These are phyloP conservation scores for Cyclina sinensis DNA, from an alignment of 1,140 invertebrate genomes.

Conservation along the genomic window DNA sequence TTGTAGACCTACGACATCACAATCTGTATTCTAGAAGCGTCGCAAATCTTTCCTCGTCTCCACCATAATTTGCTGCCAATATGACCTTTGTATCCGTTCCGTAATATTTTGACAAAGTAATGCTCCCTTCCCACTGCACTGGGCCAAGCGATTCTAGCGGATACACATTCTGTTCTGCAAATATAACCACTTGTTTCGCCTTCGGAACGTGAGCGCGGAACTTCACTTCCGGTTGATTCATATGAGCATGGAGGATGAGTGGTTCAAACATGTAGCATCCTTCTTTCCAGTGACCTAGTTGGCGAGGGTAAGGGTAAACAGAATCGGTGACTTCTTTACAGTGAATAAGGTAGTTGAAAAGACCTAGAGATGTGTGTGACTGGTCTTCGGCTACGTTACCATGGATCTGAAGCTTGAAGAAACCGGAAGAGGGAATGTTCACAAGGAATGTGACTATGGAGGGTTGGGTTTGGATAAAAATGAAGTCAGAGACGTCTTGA, in stretches of 20 bases:
- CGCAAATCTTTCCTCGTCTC: conserved; percentile 82
- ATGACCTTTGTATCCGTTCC: conserved; percentile 78
- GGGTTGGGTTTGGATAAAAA: conserved; percentile 83
- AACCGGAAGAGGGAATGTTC: conserved; percentile 81
- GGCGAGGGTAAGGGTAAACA: conserved; percentile 83
- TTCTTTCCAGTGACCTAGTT: conserved; percentile 86
- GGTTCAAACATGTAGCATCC: conserved; percentile 85
- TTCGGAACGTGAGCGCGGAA: conserved; percentile 82
- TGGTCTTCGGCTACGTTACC: conserved; percentile 83
- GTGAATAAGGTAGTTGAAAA: conserved; percentile 86
- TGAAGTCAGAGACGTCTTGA: conserved; percentile 82
- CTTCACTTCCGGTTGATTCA: conserved; percentile 71
- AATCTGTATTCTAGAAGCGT: conserved; percentile 84
- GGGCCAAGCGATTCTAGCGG: conserved; percentile 75
- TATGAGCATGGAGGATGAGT: conserved; percentile 72
- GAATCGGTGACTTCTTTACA: conserved; percentile 72
- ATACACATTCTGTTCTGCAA: conserved; percentile 84
- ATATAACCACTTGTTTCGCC: conserved; percentile 84
- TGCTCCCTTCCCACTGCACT: conserved; percentile 83
- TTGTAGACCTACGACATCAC: background rate
- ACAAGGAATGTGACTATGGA: conserved; percentile 81
- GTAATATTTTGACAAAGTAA: conserved; percentile 75
- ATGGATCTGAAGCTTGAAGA: conserved; percentile 86
- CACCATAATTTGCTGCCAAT: conserved; percentile 85
- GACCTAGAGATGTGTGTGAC: conserved; percentile 84